A percentile compares a stretch with the other conserved stretches of the same genome.
Conservation (phyloP, 2,888 invertebrate genomes). For the Seira musarum region DNA sequence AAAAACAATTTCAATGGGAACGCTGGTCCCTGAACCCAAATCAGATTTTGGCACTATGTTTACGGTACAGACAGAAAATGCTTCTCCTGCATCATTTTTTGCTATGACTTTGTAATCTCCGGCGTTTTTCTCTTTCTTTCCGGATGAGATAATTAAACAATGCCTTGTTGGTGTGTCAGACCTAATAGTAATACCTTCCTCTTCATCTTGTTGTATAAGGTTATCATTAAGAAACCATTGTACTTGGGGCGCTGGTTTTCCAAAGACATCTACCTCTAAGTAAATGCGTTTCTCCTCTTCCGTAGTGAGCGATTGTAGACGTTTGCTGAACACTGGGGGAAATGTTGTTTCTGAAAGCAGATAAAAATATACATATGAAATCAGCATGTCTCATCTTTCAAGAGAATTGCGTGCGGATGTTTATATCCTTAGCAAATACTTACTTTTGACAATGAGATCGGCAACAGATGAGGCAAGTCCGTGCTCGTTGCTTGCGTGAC, state of each 20-base stretch:
- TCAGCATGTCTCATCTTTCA: neutral
- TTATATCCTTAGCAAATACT: constrained; percentile 70
- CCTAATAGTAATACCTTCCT: constrained; percentile 24
- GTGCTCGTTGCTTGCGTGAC: constrained; percentile 82
- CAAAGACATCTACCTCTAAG: constrained; percentile 86
- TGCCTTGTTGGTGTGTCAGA: constrained; percentile 61
- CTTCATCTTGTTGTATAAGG: constrained; percentile 74
- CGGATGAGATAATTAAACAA: constrained; percentile 45
- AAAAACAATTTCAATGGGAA: neutral
- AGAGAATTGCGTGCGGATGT: too few relatives aligned
- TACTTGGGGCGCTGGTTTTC: constrained; percentile 82
- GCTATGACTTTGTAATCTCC: constrained; percentile 80
- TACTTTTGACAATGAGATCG: constrained; percentile 87
- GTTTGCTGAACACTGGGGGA: constrained; percentile 85
- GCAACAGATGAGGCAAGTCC: constrained; percentile 84
- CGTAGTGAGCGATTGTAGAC: constrained; percentile 83
- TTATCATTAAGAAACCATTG: constrained; percentile 83
- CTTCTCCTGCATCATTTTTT: constrained; percentile 84
- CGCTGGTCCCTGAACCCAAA: neutral
- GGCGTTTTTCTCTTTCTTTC: constrained; percentile 19
- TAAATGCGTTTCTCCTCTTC: constrained; percentile 81
- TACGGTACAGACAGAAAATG: constrained; percentile 71
- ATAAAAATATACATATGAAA: constrained; percentile 19
- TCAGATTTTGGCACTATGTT: constrained; percentile 27
- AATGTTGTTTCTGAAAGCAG: constrained; percentile 80